phyloP scores from a whole-genome alignment of 2,888 invertebrate genomes.

The Agrochola macilenta region DNA sequence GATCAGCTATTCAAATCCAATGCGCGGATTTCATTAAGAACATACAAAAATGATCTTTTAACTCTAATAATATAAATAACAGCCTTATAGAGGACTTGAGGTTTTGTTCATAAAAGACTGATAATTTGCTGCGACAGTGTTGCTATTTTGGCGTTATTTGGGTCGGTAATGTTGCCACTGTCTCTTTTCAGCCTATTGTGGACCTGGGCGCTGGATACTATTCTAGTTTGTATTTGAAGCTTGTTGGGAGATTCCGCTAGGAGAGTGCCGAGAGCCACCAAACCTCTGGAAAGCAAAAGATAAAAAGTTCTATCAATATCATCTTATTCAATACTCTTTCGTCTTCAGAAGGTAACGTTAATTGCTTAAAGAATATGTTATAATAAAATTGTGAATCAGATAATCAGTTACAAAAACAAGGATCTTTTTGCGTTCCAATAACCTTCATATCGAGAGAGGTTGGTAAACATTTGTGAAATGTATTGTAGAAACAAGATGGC shows the following conservation, averaged over 20 bases:
- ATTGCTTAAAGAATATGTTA: not conserved
- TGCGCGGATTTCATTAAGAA: conserved; percentile 43
- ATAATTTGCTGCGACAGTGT: conserved; percentile 86
- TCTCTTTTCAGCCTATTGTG: conserved; percentile 84
- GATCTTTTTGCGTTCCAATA: not conserved
- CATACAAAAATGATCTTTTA: conserved; percentile 63
- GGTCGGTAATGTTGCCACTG: conserved; percentile 75
- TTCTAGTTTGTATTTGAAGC: conserved; percentile 82
- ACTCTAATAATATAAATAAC: conserved; percentile 69
- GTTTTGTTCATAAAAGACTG: conserved; percentile 79
- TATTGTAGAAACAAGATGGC: not conserved
- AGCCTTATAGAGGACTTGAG: conserved; percentile 64
- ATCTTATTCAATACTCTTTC: not conserved
- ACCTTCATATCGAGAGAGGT: not conserved
- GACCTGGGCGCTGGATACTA: conserved; percentile 79
- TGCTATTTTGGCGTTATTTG: conserved; percentile 80
- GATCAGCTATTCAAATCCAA: conserved; percentile 54
- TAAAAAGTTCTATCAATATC: not conserved
- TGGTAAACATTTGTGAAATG: not conserved
- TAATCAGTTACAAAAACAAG: not conserved
- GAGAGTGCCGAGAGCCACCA: conserved; percentile 95
- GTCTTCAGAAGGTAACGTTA: not conserved
- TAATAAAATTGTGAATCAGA: not conserved
- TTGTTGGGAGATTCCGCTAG: conserved; percentile 87
- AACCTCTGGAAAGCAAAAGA: conserved; percentile 87